These are phyloP conservation scores for Sander lucioperca DNA, from an alignment of 2,113 vertebrate species.

Conservation along the genomic window DNA sequence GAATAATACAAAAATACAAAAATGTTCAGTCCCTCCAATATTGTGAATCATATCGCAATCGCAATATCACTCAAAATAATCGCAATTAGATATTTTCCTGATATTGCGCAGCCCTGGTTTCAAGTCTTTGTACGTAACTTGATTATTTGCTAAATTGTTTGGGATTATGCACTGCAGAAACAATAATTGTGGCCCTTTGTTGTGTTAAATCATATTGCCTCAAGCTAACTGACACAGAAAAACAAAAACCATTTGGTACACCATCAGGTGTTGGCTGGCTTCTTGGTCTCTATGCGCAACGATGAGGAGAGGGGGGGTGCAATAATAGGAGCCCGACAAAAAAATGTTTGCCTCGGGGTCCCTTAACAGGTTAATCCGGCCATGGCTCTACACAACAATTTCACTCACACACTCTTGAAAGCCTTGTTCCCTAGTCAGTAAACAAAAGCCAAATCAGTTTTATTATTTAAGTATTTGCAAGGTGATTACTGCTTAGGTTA, in stretches of 20 bases:
- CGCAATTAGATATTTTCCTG: too few species aligned
- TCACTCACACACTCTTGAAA: neutral
- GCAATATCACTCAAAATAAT: too few species aligned
- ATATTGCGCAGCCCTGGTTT: too few species aligned
- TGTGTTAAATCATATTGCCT: neutral
- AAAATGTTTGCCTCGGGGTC: too few species aligned
- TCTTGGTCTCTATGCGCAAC: neutral
- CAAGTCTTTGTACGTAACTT: neutral
- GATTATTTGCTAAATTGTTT: neutral
- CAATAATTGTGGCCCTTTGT: neutral
- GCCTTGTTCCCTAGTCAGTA: neutral
- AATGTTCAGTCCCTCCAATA: too few species aligned
- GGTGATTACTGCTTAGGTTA: neutral
- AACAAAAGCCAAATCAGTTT: neutral
- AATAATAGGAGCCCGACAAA: neutral
- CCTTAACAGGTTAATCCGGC: neutral
- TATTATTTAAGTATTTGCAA: neutral
- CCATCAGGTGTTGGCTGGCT: neutral
- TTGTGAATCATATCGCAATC: too few species aligned
- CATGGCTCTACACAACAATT: neutral
- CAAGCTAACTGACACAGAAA: neutral
- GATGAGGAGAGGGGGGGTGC: neutral
- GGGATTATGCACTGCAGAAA: neutral
- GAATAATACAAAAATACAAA: too few species aligned
- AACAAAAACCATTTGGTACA: neutral